Evolutionary conservation across 2,797 vertebrate genomes (phyloP), one percentile per base, ranked within the genome.

Genomic region (Gymnothorax reevesii): DNA sequence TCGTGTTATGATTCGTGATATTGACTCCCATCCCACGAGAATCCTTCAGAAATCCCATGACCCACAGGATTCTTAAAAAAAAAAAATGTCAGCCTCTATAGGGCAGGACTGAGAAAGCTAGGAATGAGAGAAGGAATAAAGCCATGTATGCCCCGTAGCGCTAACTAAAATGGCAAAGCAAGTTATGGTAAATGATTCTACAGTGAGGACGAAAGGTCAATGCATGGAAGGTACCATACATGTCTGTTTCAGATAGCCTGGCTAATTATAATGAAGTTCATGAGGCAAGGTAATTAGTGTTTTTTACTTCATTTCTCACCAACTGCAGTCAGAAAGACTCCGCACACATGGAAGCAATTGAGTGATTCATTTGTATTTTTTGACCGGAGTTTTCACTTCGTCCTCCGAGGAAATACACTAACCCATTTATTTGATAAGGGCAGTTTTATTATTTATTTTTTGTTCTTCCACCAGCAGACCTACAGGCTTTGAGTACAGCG

Each of bases 291-390:
- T 52, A 3, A 89, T 83, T 49, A 84, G 49, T 55, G 54, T 52
- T 60, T 0, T 89, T 27, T 88, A 83, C 84, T 86, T 52, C 87
- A 57, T 83, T 77, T 86, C 62, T 83, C 49, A 87, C 60, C 85
- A 90, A 87, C 88, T 89, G 89, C 85, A 86, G 84, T 89, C 42
- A 64, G 86, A 84, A 57, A 55, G 80, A 82, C 87, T 88, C 90
- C 88, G 89, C 13, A 88, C 91, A 91, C 88, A 89, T 13, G n/a
- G 86, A 90, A 90, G 84, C 66, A 4, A 90, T 91, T 85, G 60
- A 86, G 88, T 91, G 87, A 86, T 90, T 91, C 89, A 22, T 52
- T 9, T 79, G 22, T 0, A 12, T 52, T 42, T 75, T 79, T 62
- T 62, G 15, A 4, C 15, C 22, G 60, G 75, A 52, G 75, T 49